Conservation (phyloP, 2,797 vertebrate species). For the Hemitrygon akajei region DNA sequence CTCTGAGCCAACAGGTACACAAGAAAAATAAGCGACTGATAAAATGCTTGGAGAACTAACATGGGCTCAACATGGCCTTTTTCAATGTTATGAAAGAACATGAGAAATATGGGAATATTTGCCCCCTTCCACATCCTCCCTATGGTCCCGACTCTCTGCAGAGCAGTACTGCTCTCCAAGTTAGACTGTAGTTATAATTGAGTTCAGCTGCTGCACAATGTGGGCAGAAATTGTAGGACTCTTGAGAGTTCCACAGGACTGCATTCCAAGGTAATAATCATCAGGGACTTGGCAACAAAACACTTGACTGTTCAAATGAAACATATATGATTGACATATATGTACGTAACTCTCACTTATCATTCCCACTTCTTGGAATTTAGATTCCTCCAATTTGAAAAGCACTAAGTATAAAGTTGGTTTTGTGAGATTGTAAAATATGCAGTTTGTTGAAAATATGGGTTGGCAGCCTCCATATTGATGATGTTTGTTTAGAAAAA, state of each 20-base stretch:
- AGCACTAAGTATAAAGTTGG: background rate
- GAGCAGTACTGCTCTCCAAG: background rate
- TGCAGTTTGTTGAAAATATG: background rate
- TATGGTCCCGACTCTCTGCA: background rate
- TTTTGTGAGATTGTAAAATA: background rate
- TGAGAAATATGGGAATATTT: no score
- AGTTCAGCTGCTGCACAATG: background rate
- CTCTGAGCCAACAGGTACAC: no score
- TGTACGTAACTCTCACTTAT: background rate
- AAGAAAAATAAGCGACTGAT: no score
- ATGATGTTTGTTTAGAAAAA: background rate
- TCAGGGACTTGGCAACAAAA: background rate
- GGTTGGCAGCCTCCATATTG: background rate
- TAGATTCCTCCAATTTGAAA: background rate
- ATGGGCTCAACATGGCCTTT: no score
- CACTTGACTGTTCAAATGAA: background rate
- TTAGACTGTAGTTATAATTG: background rate
- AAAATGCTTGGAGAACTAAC: no score
- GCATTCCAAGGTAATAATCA: background rate
- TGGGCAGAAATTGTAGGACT: background rate
- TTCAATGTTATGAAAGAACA: no score
- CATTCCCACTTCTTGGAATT: background rate
- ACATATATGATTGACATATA: background rate
- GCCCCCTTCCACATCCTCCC: background rate
- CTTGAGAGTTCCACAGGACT: slow-evolving; percentile 2